These are phyloP conservation scores for Tichodroma muraria DNA, from an alignment of 2,113 vertebrate genomes.

Conservation along the genomic window DNA sequence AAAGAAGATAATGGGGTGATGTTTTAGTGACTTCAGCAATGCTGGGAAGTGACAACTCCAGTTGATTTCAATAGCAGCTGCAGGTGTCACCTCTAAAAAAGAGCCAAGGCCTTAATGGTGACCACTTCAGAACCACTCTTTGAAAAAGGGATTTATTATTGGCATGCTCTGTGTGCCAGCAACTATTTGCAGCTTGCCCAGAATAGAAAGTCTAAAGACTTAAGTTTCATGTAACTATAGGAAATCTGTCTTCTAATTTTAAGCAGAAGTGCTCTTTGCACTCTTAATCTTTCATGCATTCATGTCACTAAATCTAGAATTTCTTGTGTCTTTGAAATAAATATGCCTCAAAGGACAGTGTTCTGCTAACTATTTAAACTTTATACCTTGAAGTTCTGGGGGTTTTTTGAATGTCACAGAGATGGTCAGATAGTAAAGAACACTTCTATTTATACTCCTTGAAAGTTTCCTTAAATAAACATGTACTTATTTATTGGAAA, in stretches of 20 bases:
- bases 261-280: slow-evolving; percentile 26
- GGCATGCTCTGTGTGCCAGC: slow-evolving; percentile 46
- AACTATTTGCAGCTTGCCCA: slow-evolving; percentile 57
- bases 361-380: background rate
- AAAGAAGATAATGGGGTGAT: background rate
- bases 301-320: slow-evolving; percentile 65
- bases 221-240: slow-evolving; percentile 56
- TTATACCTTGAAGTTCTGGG: background rate
- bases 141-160: slow-evolving; percentile 63
- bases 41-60: background rate
- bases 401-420: background rate
- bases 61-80: slow-evolving; percentile 54
- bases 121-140: slow-evolving; percentile 39
- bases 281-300: background rate
- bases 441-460: slow-evolving; percentile 44
- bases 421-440: slow-evolving; percentile 38
- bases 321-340: slow-evolving; percentile 29
- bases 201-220: slow-evolving; percentile 58
- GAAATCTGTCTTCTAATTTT: slow-evolving; percentile 39
- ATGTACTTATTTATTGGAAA: slow-evolving; percentile 25
- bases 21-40: background rate
- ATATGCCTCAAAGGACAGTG: background rate
- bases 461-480: slow-evolving; percentile 49
- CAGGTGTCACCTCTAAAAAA: slow-evolving; percentile 59
- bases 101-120: slow-evolving; percentile 20